Conservation (phyloP, 2,113 vertebrate species). For the Apaloderma vittatum region DNA sequence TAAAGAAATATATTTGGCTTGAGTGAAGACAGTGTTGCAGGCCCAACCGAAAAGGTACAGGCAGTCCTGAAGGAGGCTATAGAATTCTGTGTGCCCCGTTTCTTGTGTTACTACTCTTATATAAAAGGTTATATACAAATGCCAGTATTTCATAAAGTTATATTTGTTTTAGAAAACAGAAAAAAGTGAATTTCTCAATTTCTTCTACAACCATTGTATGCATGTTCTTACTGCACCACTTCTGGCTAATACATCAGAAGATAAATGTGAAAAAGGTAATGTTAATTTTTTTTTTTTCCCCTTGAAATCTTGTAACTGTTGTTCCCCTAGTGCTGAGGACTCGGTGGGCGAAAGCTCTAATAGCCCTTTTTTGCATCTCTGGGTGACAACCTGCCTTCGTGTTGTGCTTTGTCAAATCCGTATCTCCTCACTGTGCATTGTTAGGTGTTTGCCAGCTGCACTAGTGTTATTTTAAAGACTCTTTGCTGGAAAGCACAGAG, state of each 20-base stretch:
- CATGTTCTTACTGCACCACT: conserved; percentile 96
- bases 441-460: background rate
- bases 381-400: accelerated
- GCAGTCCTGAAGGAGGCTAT: background rate
- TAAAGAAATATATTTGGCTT: background rate
- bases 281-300: background rate
- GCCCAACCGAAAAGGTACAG: background rate
- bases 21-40: background rate
- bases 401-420: background rate
- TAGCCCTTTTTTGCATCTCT: background rate
- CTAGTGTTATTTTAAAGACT: background rate
- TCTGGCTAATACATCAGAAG: conserved; percentile 94
- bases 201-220: conserved; percentile 99
- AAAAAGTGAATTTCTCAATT: conserved; percentile 98
- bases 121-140: background rate
- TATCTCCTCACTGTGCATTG: too few relatives aligned
- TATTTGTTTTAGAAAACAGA: conserved; percentile 92
- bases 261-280: conserved; percentile 91
- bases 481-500: background rate
- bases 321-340: background rate
- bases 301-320: background rate
- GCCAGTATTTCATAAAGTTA: background rate
- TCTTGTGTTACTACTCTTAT: background rate
- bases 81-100: background rate
- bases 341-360: background rate